phyloP scores from a whole-genome alignment of 2,797 vertebrate species.

The Erpetoichthys calabaricus region DNA sequence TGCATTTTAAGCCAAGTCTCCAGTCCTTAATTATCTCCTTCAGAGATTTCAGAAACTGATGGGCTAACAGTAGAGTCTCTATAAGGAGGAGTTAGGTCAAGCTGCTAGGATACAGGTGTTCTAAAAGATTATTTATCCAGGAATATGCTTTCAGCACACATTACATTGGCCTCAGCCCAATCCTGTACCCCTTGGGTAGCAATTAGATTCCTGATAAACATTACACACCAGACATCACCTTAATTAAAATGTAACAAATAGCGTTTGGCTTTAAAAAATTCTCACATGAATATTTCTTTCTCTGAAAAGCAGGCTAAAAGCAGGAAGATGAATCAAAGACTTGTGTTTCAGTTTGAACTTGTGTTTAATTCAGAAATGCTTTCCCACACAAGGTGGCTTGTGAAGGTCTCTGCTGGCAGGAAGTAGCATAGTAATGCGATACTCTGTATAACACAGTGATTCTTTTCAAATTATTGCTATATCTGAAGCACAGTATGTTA shows the following conservation, averaged over 20 bases:
- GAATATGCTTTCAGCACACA: slow-evolving; percentile 1
- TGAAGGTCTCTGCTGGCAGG: slow-evolving; percentile 74
- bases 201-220: slow-evolving; percentile 2
- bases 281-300: slow-evolving; percentile 42
- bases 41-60: neutral
- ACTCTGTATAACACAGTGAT: slow-evolving; percentile 50
- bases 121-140: neutral
- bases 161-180: neutral
- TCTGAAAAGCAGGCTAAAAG: slow-evolving; percentile 32
- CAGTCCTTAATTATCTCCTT: neutral
- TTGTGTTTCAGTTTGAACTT: slow-evolving; percentile 46
- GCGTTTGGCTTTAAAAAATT: slow-evolving; percentile 30
- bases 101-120: neutral
- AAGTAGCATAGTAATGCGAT: slow-evolving; percentile 71
- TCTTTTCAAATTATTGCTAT: slow-evolving; percentile 58
- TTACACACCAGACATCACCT: neutral
- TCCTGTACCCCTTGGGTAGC: neutral
- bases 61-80: neutral
- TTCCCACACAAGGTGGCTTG: slow-evolving; percentile 55
- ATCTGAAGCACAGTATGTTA: slow-evolving; percentile 49
- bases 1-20: neutral
- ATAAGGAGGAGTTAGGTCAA: neutral
- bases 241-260: neutral
- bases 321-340: slow-evolving; percentile 57
- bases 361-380: slow-evolving; percentile 43